Evolutionary conservation across 2,113 vertebrate genomes (phyloP), one percentile per base, ranked within the genome.

Genomic region (Dolichallabes microphthalmus): DNA sequence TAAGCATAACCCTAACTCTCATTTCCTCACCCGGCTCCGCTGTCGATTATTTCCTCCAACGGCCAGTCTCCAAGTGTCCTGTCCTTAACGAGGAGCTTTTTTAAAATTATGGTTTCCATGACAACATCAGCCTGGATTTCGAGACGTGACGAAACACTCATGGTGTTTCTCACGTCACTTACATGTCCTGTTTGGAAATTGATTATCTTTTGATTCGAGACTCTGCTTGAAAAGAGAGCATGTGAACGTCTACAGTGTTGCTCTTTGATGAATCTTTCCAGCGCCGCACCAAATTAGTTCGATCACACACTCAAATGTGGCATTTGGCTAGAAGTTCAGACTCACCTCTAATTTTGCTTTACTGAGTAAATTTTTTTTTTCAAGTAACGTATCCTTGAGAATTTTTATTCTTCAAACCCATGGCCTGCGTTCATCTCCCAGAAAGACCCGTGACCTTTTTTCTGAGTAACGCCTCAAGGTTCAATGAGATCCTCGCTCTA

Each of bases 181-280:
- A 45, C 20, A 2, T 5, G n/a, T 3, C 12, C 69, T 50, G 8
- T 19, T 0, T n/a, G 6, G 15, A 20, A 55, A 57, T 35, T 2
- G 30, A 60, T 35, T 13, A 13, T 19, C 30, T 79, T 0, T 50
- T 58, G n/a, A 77, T 57, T 74, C n/a, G 1, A 50, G 13, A 74
- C 32, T 3, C 14, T 66, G 58, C 20, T n/a, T 19, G 58, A 32
- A 78, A 2, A 55, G n/a, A 80, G 50, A 2, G n/a, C 7, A 74
- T 7, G 57, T 11, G 75, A 79, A 69, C 7, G 68, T 78, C 8
- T 63, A 27, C 4, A 61, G 19, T 27, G 35, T 17, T 17, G 22
- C 13, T 30, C n/a, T 86, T 82, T 85, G 84, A 88, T 32, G 55
- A 27, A 64, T 79, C 14, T 32, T 82, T 78, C 50, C 63, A 25